Conservation (phyloP, 2,797 vertebrate genomes). For the Mareca strepera region DNA sequence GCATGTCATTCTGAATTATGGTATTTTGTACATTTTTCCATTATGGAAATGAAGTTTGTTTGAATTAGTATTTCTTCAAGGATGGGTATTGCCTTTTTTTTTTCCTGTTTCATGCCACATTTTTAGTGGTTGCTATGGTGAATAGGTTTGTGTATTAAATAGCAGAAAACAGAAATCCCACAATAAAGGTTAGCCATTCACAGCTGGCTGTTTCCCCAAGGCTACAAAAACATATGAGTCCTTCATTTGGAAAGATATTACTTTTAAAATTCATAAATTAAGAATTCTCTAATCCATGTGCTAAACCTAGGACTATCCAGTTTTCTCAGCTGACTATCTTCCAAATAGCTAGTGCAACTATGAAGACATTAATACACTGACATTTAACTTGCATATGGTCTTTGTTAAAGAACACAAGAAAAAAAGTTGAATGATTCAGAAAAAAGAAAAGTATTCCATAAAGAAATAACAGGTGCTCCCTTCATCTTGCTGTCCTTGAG, state of each 20-base stretch:
- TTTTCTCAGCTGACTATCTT: neutral
- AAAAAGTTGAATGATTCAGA: neutral
- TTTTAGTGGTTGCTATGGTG: slow-evolving; percentile 23
- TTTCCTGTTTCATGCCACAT: neutral
- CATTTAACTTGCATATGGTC: neutral
- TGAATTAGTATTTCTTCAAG: neutral
- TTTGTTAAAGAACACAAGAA: neutral
- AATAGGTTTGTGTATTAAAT: slow-evolving; percentile 24
- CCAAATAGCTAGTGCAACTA: neutral
- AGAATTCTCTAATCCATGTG: neutral
- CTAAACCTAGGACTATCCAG: neutral
- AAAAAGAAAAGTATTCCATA: neutral
- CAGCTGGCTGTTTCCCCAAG: neutral
- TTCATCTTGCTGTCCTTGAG: neutral
- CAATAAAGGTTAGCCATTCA: slow-evolving; percentile 23
- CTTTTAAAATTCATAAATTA: slow-evolving; percentile 26
- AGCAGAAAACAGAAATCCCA: slow-evolving; percentile 31
- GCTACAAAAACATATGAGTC: neutral
- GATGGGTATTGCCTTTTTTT: neutral
- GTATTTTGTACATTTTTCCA: neutral
- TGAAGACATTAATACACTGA: neutral
- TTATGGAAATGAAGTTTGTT: neutral
- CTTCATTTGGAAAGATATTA: neutral
- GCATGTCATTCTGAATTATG: neutral
- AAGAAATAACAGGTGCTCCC: neutral